Conservation (phyloP, 2,888 invertebrate species). For the Eumerus sabulonum region DNA sequence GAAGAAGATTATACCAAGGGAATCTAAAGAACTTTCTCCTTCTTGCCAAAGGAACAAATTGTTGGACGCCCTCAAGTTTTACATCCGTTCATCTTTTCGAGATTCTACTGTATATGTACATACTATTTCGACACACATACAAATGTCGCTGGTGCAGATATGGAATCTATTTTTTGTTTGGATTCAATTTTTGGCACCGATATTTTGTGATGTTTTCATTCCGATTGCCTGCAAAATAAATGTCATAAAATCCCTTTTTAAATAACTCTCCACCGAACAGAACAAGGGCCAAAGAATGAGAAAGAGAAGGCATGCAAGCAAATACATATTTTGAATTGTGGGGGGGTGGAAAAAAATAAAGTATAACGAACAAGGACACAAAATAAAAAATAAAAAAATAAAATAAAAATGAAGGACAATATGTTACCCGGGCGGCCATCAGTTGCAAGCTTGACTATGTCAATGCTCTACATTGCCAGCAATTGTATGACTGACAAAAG, state of each 20-base stretch:
- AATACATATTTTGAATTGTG: slow-evolving; percentile 22
- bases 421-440: slow-evolving; percentile 68
- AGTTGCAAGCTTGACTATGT: slow-evolving; percentile 63
- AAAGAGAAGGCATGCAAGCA: neutral
- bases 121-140: too few relatives aligned
- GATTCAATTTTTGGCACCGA: slow-evolving; percentile 62
- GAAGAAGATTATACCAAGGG: too few relatives aligned
- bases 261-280: slow-evolving; percentile 58
- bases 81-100: too few relatives aligned
- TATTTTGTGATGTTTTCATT: slow-evolving; percentile 65
- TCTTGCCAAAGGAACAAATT: too few relatives aligned
- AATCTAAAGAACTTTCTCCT: too few relatives aligned
- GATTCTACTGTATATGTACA: too few relatives aligned
- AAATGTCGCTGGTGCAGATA: slow-evolving; percentile 59
- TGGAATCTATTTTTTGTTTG: slow-evolving; percentile 27
- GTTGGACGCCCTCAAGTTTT: too few relatives aligned
- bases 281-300: too few relatives aligned
- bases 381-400: too few relatives aligned
- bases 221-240: slow-evolving; percentile 68
- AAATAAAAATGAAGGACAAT: slow-evolving; percentile 50
- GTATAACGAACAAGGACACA: too few relatives aligned
- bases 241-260: slow-evolving; percentile 69
- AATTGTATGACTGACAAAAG: slow-evolving; percentile 23
- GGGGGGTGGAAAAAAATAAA: slow-evolving; percentile 43
- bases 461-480: slow-evolving; percentile 54